Evolutionary conservation across 2,797 vertebrate genomes (phyloP).

Genomic region (Xenentodon cancila): DNA sequence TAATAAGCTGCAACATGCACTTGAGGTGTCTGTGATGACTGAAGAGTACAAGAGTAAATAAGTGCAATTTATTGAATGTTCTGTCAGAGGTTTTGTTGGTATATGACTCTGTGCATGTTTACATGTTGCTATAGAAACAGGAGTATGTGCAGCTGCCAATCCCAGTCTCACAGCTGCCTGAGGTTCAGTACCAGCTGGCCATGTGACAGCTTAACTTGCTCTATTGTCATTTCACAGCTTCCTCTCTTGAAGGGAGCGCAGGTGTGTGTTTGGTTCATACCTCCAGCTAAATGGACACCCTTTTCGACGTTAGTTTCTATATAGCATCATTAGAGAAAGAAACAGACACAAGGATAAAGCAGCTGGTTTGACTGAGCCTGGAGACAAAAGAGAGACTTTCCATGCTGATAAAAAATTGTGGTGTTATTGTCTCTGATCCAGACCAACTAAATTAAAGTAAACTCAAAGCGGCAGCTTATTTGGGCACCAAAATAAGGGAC

Average conservation of each 20-base stretch:
- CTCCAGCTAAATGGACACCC: conserved; percentile 51
- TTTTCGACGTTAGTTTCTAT: conserved; percentile 23
- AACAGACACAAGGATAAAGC: background rate
- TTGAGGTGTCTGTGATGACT: no score
- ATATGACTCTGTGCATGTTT: conserved; percentile 6
- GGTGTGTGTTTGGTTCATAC: conserved; percentile 52
- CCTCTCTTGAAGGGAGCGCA: conserved; percentile 54
- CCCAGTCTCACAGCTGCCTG: conserved; percentile 38
- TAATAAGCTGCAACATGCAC: no score
- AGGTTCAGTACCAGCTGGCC: conserved; percentile 64
- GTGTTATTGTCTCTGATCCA: background rate
- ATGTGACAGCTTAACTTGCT: conserved; percentile 34
- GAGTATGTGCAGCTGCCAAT: conserved; percentile 53
- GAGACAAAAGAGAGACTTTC: background rate
- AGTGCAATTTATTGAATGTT: conserved; percentile 25
- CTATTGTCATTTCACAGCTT: conserved; percentile 59
- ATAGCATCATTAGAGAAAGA: conserved; percentile 15
- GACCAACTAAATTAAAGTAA: background rate
- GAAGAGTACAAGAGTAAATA: background rate
- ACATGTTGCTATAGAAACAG: conserved; percentile 30
- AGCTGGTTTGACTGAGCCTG: background rate
- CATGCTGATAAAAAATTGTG: background rate
- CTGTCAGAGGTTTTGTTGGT: conserved; percentile 8
- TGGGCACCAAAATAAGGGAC: background rate
- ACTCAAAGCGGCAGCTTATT: background rate